These are phyloP conservation scores for Triops cancriformis DNA, from an alignment of 1,140 invertebrate genomes.

Conservation along the genomic window DNA sequence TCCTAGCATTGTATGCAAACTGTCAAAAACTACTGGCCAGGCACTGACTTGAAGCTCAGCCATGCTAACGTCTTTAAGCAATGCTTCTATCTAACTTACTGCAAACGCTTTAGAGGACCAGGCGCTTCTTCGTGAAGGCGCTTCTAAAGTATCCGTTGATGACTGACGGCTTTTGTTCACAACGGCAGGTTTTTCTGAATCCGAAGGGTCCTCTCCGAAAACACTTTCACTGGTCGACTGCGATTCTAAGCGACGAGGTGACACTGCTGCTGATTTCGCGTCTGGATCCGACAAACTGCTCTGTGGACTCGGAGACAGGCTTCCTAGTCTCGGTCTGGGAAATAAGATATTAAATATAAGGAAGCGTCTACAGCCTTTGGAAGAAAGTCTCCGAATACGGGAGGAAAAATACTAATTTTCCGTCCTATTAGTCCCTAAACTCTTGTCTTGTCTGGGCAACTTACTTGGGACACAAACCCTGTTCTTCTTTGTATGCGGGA, in stretches of 20 bases:
- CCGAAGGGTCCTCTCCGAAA: neutral
- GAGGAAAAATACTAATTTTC: neutral
- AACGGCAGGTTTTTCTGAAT: neutral
- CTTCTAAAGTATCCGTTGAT: neutral
- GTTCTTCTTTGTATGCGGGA: neutral
- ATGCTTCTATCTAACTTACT: neutral
- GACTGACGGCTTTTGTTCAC: neutral
- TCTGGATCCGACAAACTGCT: slow-evolving; percentile 21
- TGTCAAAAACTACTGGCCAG: neutral
- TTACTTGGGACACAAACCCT: slow-evolving; percentile 4
- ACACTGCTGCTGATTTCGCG: slow-evolving; percentile 15
- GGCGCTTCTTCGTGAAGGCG: neutral
- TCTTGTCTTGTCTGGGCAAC: neutral
- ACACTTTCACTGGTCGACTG: slow-evolving; percentile 20
- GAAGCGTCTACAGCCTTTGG: neutral
- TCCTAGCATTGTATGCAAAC: neutral
- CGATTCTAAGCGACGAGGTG: slow-evolving; percentile 20
- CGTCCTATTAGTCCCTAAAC: neutral
- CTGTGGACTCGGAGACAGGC: slow-evolving; percentile 1
- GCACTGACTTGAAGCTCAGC: neutral
- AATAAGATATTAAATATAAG: neutral
- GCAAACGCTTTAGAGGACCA: neutral
- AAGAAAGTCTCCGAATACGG: neutral
- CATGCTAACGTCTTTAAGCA: neutral
- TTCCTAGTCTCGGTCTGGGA: neutral